These are phyloP conservation scores for Struthio camelus DNA, from an alignment of 2,113 vertebrate genomes.

Conservation along the genomic window DNA sequence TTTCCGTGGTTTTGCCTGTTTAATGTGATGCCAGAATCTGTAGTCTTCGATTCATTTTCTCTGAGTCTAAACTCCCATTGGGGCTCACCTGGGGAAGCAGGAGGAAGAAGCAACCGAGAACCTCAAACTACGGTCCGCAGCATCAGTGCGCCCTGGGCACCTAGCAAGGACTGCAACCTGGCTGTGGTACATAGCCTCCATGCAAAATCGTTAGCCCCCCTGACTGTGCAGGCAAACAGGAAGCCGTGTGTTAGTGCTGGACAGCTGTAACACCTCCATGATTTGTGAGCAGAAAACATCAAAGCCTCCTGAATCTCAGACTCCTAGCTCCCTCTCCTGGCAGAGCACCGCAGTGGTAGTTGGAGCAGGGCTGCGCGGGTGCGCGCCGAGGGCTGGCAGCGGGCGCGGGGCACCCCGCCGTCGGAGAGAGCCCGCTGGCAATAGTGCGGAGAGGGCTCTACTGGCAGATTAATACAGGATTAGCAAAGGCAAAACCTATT, in stretches of 20 bases:
- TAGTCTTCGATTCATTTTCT: not conserved
- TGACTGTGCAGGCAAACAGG: not conserved
- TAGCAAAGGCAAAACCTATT: conserved; percentile 35
- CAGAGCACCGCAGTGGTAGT: conserved; percentile 28
- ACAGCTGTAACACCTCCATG: not conserved
- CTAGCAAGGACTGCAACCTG: not conserved
- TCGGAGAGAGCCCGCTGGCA: not conserved
- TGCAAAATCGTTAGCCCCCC: not conserved
- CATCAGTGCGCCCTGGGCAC: not conserved
- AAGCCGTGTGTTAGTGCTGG: not conserved
- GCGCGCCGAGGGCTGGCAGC: not conserved
- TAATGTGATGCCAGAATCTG: not conserved
- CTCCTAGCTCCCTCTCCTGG: conserved; percentile 68
- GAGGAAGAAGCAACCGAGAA: too few species aligned
- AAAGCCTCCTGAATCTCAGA: conserved; percentile 50
- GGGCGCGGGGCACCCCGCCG: not conserved
- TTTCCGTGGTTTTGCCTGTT: not conserved
- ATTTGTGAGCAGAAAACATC: not conserved
- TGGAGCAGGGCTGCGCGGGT: not conserved
- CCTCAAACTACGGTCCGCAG: not conserved
- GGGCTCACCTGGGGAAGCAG: not conserved
- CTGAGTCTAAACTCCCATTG: not conserved
- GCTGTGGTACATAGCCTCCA: not conserved
- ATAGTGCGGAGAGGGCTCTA: not conserved
- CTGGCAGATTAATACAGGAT: conserved; percentile 41